Percentiles rank a stretch among this genome's conserved stretches.
Evolutionary conservation across 2,888 invertebrate species (phyloP).

Genomic region (Zele albiditarsus): DNA sequence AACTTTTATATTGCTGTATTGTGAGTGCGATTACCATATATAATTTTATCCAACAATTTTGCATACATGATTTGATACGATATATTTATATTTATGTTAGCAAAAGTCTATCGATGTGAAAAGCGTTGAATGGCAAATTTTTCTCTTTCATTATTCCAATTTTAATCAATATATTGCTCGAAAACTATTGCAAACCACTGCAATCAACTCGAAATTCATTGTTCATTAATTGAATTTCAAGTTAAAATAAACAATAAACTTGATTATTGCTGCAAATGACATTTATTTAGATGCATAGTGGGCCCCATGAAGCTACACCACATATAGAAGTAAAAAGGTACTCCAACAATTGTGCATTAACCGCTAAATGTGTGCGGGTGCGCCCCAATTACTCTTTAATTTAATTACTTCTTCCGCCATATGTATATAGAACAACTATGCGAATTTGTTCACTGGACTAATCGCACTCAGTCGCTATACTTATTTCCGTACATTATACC

Average conservation of each 20-base stretch:
- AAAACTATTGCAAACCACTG: too few relatives aligned
- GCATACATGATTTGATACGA: not conserved
- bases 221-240: not conserved
- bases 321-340: not conserved
- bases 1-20: conserved; percentile 26
- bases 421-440: conserved; percentile 37
- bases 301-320: not conserved
- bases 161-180: too few relatives aligned
- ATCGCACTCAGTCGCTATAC: conserved; percentile 28
- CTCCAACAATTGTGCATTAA: not conserved
- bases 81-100: not conserved
- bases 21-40: conserved; percentile 46
- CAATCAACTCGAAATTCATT: not conserved
- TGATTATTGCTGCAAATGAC: conserved; percentile 8
- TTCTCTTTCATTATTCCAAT: not conserved
- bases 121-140: not conserved
- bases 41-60: not conserved
- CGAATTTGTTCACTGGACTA: conserved; percentile 39
- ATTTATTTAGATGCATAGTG: not conserved
- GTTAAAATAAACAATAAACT: not conserved
- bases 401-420: conserved; percentile 56
- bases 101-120: not conserved
- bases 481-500: not conserved
- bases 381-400: conserved; percentile 62
- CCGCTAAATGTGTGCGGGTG: conserved; percentile 38